Evolutionary conservation across 2,888 invertebrate species (phyloP), one percentile per base, ranked within the genome.

Genomic region (Stratiomys singularior): DNA sequence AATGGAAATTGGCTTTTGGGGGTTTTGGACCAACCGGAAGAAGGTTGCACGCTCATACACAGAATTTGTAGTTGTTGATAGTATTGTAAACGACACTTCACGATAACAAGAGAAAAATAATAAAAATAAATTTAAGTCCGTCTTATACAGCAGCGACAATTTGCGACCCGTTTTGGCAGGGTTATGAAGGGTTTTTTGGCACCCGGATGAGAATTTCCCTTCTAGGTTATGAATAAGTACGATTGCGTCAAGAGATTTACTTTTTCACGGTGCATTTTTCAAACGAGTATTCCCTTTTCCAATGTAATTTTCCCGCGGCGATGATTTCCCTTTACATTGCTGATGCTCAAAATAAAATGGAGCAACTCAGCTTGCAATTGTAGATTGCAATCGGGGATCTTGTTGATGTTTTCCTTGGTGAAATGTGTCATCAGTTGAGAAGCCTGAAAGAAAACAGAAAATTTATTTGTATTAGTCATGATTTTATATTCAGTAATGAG

Each of bases 241-340:
- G 76, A 60, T 76, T 60, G 64, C 27, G 60, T 47, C n/a, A 76
- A 18, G 27, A 46, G 23, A 64, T 64, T 44, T n/a, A 76, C 76
- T 76, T 76, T 76, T 11, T n/a, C 76, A 44, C 76, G 76, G 63
- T 60, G 76, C 76, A 76, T 76, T 47, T 76, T 76, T 60, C 44
- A 18, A 52, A 52, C n/a, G 52, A 13, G 4, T 52, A 13, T 18
- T 52, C 15, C 52, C 52, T 18, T 52, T 52, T 52, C 52, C 7
- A 18, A 52, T 52, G 37, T 9, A 37, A 37, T 37, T 37, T 37
- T 37, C 37, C 37, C 37, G 37, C 37, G n/a, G 52, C 52, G 52
- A 52, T 13, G 15, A 18, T 52, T 52, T n/a, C 9, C 9, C 15
- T 52, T 52, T 52, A 52, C 52, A 52, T 52, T 52, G 52, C 52